phyloP scores from a whole-genome alignment of 2,113 vertebrate genomes.

The Gasterosteus aculeatus region DNA sequence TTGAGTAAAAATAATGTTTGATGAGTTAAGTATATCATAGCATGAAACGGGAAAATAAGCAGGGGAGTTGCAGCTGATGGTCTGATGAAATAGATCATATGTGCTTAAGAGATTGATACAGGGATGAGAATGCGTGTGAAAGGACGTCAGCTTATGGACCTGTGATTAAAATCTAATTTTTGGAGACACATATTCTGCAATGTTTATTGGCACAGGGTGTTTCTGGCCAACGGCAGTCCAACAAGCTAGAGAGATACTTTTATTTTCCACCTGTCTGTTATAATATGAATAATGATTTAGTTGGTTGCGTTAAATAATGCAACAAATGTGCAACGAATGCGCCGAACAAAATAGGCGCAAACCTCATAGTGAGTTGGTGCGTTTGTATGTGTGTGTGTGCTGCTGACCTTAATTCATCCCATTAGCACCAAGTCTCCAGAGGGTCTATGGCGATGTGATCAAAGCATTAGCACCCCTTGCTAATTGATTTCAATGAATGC shows the following conservation, averaged over 20 bases:
- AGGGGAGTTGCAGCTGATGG: neutral
- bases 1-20: constrained; percentile 20
- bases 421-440: constrained; percentile 54
- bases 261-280: constrained; percentile 11
- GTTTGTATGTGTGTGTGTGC: neutral
- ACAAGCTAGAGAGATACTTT: constrained; percentile 7
- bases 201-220: constrained; percentile 12
- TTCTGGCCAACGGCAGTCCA: constrained; percentile 13
- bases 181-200: neutral
- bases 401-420: constrained; percentile 64
- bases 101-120: neutral
- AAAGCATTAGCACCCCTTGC: constrained; percentile 51
- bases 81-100: neutral
- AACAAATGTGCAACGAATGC: constrained; percentile 23
- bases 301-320: constrained; percentile 1
- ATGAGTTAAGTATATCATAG: neutral
- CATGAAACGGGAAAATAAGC: constrained; percentile 1
- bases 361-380: neutral
- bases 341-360: constrained; percentile 16
- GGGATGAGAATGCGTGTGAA: neutral
- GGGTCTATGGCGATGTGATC: constrained; percentile 51
- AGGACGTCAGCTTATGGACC: neutral
- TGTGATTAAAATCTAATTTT: neutral
- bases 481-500: constrained; percentile 69
- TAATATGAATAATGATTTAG: neutral